Percentiles rank a stretch among this genome's conserved stretches.
Conservation (phyloP, 2,797 vertebrate species). For the Remorina albescens region DNA sequence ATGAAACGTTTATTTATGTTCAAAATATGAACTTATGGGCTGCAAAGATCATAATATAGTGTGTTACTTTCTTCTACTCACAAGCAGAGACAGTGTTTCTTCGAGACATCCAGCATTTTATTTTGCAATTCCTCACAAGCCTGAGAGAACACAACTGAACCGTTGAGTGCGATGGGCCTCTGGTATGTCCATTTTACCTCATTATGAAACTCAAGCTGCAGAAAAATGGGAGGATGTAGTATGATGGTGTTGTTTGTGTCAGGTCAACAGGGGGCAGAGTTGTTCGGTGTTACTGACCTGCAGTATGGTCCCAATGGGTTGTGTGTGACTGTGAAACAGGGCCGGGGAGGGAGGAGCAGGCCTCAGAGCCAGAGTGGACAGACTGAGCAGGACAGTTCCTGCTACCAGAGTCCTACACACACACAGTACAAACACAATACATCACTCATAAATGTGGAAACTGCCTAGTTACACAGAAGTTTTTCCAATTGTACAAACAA, state of each 20-base stretch:
- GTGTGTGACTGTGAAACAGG: slow-evolving; percentile 76
- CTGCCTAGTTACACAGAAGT: too few relatives aligned
- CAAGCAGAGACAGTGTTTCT: slow-evolving; percentile 81
- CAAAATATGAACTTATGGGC: not conserved
- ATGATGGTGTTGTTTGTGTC: not conserved
- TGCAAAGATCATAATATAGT: not conserved
- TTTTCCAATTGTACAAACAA: not conserved
- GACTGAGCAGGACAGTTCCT: slow-evolving; percentile 79
- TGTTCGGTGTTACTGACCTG: slow-evolving; percentile 69
- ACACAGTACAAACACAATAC: not conserved
- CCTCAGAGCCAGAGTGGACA: slow-evolving; percentile 66
- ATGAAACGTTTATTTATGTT: not conserved
- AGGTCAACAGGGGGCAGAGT: slow-evolving; percentile 39
- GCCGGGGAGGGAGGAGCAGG: slow-evolving; percentile 70
- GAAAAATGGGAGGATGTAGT: not conserved
- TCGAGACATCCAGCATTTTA: slow-evolving; percentile 76
- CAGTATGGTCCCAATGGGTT: slow-evolving; percentile 74
- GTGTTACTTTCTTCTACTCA: slow-evolving; percentile 60
- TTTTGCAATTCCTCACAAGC: slow-evolving; percentile 75
- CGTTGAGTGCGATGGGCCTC: slow-evolving; percentile 66
- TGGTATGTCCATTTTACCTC: slow-evolving; percentile 71
- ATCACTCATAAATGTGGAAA: not conserved
- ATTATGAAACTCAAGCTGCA: slow-evolving; percentile 77
- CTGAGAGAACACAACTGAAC: slow-evolving; percentile 42
- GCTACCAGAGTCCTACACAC: slow-evolving; percentile 69